Base-by-base conservation (phyloP, 2,797 vertebrate species). In the Carduelis carduelis region DNA sequence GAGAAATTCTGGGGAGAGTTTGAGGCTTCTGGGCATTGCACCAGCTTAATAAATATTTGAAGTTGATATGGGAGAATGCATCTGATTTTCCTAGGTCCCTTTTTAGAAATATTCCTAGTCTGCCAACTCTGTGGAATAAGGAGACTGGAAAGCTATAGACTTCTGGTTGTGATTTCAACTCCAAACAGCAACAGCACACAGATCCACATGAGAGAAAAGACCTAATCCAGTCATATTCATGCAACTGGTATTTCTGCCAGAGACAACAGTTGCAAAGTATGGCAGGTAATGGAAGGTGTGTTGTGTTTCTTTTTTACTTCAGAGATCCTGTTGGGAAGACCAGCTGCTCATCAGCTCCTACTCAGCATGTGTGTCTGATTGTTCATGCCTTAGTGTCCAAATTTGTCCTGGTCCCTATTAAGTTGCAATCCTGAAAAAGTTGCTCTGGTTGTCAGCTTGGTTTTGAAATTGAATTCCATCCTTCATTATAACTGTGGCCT, bases 301-400 rank as follows among this genome's bases (percentile, higher is more conserved):
- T 68, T 46, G 35, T 28, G 64, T 74, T 71, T 34, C 22, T 12
- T 77, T 79, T 81, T 41, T 41, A 63, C 23, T 72, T 84, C 35
- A 35, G 20, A 55, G 26, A 46, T 69, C 32, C 41, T 49, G 35
- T 17, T 24, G 32, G 43, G 44, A 69, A 90, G 87, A 70, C 8
- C 70, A 65, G 1, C 27, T 74, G 65, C 37, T 83, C 12, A 23
- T 26, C 59, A 46, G 35, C 27, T 55, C n/a, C 30, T 81, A 17
- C 56, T 90, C 30, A 39, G 26, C n/a, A 12, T 37, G 3, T 41
- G 28, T 37, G 13, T 41, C 64, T 5, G 3, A 15, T 32, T 3
- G 0, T 47, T 77, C 74, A 6, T 12, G 22, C 39, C 49, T 19
- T 23, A 27, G 13, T 35, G 32, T 59, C 41, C 0, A 0, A 20